Evolutionary conservation across 2,797 vertebrate species (phyloP).

Genomic region (Hydrophis major): DNA sequence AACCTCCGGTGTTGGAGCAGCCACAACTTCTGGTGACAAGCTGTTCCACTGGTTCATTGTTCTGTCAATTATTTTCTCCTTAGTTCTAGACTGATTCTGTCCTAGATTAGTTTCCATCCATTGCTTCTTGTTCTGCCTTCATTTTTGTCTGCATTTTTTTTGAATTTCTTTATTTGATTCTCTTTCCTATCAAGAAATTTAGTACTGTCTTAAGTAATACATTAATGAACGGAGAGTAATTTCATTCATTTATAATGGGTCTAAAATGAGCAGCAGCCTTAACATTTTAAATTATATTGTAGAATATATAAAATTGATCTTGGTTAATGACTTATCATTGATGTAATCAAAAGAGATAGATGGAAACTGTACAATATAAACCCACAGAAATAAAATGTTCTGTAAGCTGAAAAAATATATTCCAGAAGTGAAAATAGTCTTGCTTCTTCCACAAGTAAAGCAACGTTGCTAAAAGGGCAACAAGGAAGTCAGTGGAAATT

Average conservation of each 20-base stretch:
- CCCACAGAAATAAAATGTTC: background rate
- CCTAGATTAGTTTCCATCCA: background rate
- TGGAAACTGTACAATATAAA: background rate
- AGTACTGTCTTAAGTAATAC: background rate
- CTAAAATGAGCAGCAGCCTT: background rate
- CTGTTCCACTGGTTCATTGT: background rate
- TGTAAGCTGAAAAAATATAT: background rate
- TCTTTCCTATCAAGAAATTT: background rate
- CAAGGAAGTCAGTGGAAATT: background rate
- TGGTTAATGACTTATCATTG: background rate
- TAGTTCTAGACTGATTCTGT: background rate
- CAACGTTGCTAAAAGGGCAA: background rate
- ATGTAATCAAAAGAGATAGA: background rate
- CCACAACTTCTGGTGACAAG: background rate
- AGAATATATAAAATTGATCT: background rate
- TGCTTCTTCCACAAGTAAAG: background rate
- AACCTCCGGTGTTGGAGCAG: background rate
- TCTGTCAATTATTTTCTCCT: background rate
- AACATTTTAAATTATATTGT: background rate
- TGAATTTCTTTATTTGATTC: background rate
- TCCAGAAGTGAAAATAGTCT: background rate
- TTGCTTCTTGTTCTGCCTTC: background rate
- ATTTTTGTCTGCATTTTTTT: background rate
- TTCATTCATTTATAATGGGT: background rate
- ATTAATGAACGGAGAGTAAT: background rate